A percentile compares a stretch with the other conserved stretches of the same genome.
Conservation (phyloP, 2,888 invertebrate genomes). For the Melanostoma scalare region DNA sequence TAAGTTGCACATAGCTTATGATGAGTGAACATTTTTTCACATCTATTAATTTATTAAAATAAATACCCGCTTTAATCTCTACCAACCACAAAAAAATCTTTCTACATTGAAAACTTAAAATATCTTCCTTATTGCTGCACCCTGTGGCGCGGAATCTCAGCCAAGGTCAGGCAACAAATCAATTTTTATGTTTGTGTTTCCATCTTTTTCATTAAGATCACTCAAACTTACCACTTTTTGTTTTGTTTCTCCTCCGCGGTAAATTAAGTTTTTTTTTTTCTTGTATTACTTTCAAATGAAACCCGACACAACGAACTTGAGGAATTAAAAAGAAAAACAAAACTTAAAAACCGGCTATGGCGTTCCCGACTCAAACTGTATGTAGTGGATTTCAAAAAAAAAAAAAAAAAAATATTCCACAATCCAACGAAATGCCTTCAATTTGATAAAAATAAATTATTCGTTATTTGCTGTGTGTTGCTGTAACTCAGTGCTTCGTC, state of each 20-base stretch:
- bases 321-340: neutral
- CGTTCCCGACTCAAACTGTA: conserved; percentile 1
- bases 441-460: conserved; percentile 21
- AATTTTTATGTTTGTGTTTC: neutral
- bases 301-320: conserved; percentile 37
- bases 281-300: conserved; percentile 4
- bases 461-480: conserved; percentile 8
- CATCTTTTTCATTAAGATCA: conserved; percentile 9
- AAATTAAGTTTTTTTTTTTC: conserved; percentile 1
- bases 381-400: neutral
- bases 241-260: conserved; percentile 16
- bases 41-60: too few relatives aligned
- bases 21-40: too few relatives aligned
- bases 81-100: too few relatives aligned
- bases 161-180: neutral
- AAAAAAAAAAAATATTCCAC: neutral
- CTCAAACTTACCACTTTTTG: conserved; percentile 47
- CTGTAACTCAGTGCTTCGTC: conserved; percentile 10
- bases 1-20: too few relatives aligned
- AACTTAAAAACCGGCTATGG: conserved; percentile 30
- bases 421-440: conserved; percentile 18
- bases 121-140: neutral
- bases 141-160: neutral
- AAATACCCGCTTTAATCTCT: too few relatives aligned
- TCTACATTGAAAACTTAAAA: too few relatives aligned